These are phyloP conservation scores for Nilaparvata lugens DNA, from an alignment of 1,140 invertebrate species.

Conservation along the genomic window DNA sequence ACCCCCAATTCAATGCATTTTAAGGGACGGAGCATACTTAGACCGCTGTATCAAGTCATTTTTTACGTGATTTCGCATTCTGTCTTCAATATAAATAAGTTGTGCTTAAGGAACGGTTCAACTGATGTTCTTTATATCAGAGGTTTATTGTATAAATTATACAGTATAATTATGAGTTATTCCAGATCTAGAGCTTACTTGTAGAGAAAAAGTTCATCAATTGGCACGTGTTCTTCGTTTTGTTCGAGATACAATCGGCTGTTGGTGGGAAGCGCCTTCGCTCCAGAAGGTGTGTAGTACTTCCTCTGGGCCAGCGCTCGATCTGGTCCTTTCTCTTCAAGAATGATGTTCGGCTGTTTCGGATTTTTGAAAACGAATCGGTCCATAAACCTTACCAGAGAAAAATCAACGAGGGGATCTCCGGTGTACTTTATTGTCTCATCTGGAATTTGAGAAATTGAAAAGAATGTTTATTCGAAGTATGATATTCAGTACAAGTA, in stretches of 20 bases:
- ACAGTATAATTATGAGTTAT: too few species aligned
- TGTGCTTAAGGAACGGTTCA: too few species aligned
- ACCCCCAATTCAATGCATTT: too few species aligned
- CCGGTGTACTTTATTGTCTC: constrained; percentile 73
- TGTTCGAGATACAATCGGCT: constrained; percentile 59
- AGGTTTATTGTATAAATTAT: too few species aligned
- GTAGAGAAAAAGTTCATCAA: constrained; percentile 74
- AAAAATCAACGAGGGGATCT: constrained; percentile 88
- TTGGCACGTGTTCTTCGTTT: constrained; percentile 58
- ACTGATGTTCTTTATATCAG: too few species aligned
- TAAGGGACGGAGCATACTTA: too few species aligned
- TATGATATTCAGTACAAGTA: too few species aligned
- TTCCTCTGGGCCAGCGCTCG: constrained; percentile 47
- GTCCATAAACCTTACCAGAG: constrained; percentile 80
- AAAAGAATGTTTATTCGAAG: too few species aligned
- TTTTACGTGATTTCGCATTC: too few species aligned
- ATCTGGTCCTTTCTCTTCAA: constrained; percentile 35
- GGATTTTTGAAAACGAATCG: constrained; percentile 95
- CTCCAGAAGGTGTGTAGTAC: constrained; percentile 50
- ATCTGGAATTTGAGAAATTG: constrained; percentile 39
- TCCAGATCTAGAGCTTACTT: constrained; percentile 41
- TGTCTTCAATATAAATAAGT: too few species aligned
- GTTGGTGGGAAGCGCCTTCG: constrained; percentile 52
- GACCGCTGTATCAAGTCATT: too few species aligned
- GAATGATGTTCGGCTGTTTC: constrained; percentile 51